phyloP scores from a whole-genome alignment of 2,888 invertebrate species.

The Dioctria rufipes region DNA sequence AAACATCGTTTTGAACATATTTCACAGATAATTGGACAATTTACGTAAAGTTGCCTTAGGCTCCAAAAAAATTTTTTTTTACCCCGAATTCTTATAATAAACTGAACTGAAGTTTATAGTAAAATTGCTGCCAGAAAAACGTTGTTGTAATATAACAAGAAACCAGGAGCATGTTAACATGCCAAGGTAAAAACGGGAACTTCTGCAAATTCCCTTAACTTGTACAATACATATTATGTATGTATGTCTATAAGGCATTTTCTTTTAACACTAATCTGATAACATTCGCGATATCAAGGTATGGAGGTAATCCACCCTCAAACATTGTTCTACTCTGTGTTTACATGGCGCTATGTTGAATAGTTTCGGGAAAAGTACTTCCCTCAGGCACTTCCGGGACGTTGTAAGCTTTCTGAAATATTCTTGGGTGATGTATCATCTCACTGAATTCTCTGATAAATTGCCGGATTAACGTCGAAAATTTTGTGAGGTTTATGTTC shows the following conservation, averaged over 20 bases:
- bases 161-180: slow-evolving; percentile 18
- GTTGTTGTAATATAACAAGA: not conserved
- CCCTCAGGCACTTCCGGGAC: slow-evolving; percentile 22
- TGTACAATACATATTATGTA: not conserved
- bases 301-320: slow-evolving; percentile 11
- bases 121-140: too few relatives aligned
- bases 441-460: slow-evolving; percentile 35
- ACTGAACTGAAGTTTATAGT: too few relatives aligned
- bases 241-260: slow-evolving; percentile 15
- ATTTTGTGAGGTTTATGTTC: slow-evolving; percentile 16
- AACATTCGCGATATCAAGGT: slow-evolving; percentile 35
- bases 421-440: slow-evolving; percentile 42
- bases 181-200: slow-evolving; percentile 1
- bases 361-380: slow-evolving; percentile 43
- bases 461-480: slow-evolving; percentile 40
- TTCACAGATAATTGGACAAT: too few relatives aligned
- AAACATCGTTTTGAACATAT: too few relatives aligned
- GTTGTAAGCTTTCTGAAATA: slow-evolving; percentile 38
- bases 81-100: too few relatives aligned
- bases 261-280: slow-evolving; percentile 46
- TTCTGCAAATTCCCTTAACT: slow-evolving; percentile 12
- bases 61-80: too few relatives aligned
- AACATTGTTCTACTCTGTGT: slow-evolving; percentile 44
- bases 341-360: slow-evolving; percentile 38
- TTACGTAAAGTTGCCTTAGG: too few relatives aligned